Percentiles rank a stretch among this genome's conserved stretches.
phyloP scores from a whole-genome alignment of 1,140 invertebrate species.

The Solen grandis region DNA sequence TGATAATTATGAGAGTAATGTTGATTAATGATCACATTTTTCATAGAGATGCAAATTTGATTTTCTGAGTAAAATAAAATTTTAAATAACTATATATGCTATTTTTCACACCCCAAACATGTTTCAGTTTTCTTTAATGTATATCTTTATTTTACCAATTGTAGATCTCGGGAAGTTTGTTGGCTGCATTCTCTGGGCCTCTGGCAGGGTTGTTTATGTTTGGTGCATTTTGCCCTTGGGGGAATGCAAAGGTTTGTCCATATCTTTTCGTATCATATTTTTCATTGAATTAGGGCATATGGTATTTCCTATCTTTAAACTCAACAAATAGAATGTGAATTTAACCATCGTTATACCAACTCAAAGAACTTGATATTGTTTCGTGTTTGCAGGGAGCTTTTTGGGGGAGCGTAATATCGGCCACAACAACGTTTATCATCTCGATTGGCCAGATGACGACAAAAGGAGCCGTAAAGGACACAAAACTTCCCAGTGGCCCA shows the following conservation, averaged over 20 bases:
- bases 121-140: too few relatives aligned
- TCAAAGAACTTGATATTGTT: neutral
- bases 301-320: too few relatives aligned
- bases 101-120: too few relatives aligned
- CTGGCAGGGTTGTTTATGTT: neutral
- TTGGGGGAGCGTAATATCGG: slow-evolving; percentile 18
- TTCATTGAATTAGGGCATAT: too few relatives aligned
- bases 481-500: neutral
- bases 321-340: too few relatives aligned
- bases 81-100: too few relatives aligned
- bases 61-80: too few relatives aligned
- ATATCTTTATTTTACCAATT: neutral
- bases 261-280: too few relatives aligned
- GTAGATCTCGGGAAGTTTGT: neutral
- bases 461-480: neutral
- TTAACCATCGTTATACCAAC: too few relatives aligned
- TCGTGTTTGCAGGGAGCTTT: slow-evolving; percentile 28
- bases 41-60: too few relatives aligned
- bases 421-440: neutral
- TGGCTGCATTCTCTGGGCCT: neutral
- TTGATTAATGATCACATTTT: too few relatives aligned
- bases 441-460: neutral
- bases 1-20: too few relatives aligned
- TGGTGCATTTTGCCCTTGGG: neutral
- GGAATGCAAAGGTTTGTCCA: neutral